phyloP scores from a whole-genome alignment of 2,888 invertebrate genomes.

The Eucera pruinosa region DNA sequence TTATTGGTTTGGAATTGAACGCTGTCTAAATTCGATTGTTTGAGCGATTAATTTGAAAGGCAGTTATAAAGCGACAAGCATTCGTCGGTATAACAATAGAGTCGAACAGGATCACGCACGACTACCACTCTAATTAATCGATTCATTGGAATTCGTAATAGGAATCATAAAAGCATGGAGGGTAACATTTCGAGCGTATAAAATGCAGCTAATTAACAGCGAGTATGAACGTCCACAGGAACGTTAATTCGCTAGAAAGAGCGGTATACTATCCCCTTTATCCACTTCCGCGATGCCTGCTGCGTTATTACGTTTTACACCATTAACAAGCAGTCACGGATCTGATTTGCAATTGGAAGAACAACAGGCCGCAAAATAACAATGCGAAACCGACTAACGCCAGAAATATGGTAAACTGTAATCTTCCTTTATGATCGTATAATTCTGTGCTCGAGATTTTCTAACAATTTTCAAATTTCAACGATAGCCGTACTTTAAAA shows the following conservation, averaged over 20 bases:
- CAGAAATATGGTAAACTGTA: neutral
- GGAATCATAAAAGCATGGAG: neutral
- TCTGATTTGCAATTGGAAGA: slow-evolving; percentile 7
- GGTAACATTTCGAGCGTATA: slow-evolving; percentile 14
- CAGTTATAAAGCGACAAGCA: neutral
- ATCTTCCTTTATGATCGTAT: neutral
- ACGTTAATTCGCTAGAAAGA: slow-evolving; percentile 17
- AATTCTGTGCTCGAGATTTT: neutral
- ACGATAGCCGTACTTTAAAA: too few relatives aligned
- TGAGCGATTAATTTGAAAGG: neutral
- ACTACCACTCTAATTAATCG: slow-evolving; percentile 11
- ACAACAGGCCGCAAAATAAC: slow-evolving; percentile 1
- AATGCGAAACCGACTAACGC: neutral
- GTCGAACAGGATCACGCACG: neutral
- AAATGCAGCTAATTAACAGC: slow-evolving; percentile 29
- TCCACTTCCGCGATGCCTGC: slow-evolving; percentile 1
- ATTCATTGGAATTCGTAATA: slow-evolving; percentile 8
- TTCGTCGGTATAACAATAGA: neutral
- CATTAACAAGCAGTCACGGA: slow-evolving; percentile 9
- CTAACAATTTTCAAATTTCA: neutral
- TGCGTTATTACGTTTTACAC: slow-evolving; percentile 12
- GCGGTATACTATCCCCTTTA: slow-evolving; percentile 14
- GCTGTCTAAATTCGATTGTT: neutral
- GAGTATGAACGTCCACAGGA: slow-evolving; percentile 1
- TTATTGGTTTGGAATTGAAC: neutral